Evolutionary conservation across 2,113 vertebrate species (phyloP).

Genomic region (Guaruba guarouba): DNA sequence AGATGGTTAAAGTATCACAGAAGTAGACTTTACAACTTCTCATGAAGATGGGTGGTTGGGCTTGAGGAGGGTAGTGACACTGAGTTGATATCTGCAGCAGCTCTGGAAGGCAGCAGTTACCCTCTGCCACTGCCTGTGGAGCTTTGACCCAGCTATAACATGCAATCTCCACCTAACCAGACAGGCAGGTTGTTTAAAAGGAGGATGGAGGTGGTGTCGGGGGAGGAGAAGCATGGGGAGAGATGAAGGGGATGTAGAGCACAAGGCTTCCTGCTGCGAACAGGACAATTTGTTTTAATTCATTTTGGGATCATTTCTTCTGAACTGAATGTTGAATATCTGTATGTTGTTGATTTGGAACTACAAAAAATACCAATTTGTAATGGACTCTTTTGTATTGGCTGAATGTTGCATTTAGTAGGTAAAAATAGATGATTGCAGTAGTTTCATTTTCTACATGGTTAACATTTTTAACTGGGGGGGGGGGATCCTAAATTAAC

Average conservation of each 20-base stretch:
- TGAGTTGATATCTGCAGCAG: rapidly evolving
- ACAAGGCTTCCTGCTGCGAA: neutral
- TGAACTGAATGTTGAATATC: neutral
- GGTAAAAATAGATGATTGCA: neutral
- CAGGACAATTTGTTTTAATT: rapidly evolving
- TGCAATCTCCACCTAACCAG: neutral
- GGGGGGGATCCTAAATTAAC: neutral
- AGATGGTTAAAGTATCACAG: neutral
- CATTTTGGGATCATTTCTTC: neutral
- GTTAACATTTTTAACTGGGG: neutral
- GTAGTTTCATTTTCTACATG: neutral
- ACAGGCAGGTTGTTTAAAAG: neutral
- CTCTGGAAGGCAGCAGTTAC: rapidly evolving
- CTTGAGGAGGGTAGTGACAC: neutral
- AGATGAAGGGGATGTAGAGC: neutral
- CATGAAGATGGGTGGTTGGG: neutral
- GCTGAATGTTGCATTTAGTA: neutral
- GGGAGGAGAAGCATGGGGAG: neutral
- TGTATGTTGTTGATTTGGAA: neutral
- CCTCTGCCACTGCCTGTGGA: rapidly evolving
- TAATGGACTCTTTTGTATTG: neutral
- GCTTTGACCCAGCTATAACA: neutral
- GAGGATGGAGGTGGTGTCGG: neutral
- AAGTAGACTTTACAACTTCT: neutral
- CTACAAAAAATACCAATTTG: neutral